These are phyloP conservation scores for Cephus sareptanus DNA, from an alignment of 2,888 invertebrate species.

Conservation along the genomic window DNA sequence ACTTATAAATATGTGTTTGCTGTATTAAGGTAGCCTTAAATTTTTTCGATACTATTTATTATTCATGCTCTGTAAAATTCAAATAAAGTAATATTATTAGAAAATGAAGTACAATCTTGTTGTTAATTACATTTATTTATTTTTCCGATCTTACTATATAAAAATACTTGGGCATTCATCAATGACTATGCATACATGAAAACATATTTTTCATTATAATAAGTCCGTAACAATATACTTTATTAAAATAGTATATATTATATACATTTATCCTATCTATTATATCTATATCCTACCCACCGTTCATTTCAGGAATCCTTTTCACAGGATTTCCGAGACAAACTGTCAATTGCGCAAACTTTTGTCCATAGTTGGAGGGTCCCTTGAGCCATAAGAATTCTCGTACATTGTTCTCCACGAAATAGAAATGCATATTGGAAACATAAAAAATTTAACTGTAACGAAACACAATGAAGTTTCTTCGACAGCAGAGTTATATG, in stretches of 20 bases:
- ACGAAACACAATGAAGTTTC: too few relatives aligned
- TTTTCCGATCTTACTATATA: constrained; percentile 52
- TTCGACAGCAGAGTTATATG: too few relatives aligned
- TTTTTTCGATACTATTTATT: constrained; percentile 2
- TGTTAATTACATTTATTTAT: constrained; percentile 41
- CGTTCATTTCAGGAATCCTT: constrained; percentile 50
- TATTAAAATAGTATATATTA: constrained; percentile 51
- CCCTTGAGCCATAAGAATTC: constrained; percentile 11
- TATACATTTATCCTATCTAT: constrained; percentile 50
- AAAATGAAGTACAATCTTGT: neutral
- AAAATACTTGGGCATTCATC: constrained; percentile 59
- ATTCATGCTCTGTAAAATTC: neutral
- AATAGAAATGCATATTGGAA: too few relatives aligned
- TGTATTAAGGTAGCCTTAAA: neutral
- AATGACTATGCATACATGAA: constrained; percentile 52
- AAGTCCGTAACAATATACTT: constrained; percentile 53
- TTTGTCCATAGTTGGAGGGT: constrained; percentile 26
- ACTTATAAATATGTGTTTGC: too few relatives aligned
- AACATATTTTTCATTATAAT: constrained; percentile 49
- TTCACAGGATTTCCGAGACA: constrained; percentile 46
- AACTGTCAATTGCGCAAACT: constrained; percentile 45
- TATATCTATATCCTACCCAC: constrained; percentile 38
- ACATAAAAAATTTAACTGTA: too few relatives aligned
- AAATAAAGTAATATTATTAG: neutral
- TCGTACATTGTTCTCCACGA: neutral